Percentiles rank a stretch among this genome's conserved stretches.
phyloP scores from a whole-genome alignment of 1,140 invertebrate genomes.

The Pseudomyrmex pallidus region DNA sequence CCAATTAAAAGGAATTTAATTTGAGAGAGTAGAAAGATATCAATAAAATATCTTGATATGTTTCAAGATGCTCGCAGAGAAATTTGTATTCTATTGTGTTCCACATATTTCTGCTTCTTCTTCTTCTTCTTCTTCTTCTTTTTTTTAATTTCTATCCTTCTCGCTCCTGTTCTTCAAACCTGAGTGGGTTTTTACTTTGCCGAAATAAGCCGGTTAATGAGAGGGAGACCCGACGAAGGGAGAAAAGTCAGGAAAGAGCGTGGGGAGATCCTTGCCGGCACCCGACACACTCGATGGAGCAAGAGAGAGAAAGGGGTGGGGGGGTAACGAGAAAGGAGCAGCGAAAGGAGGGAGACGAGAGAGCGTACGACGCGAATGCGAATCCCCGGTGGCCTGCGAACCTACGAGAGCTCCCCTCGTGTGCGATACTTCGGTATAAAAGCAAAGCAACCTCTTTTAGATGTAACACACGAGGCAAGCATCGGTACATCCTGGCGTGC shows the following conservation, averaged over 20 bases:
- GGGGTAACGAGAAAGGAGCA: conserved; percentile 46
- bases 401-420: conserved; percentile 80
- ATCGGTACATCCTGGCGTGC: conserved; percentile 70
- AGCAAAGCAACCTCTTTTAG: conserved; percentile 85
- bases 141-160: not conserved
- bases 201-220: conserved; percentile 62
- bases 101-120: no score
- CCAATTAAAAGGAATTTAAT: not conserved
- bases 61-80: not conserved
- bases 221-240: conserved; percentile 66
- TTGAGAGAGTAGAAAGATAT: not conserved
- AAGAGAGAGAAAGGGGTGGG: conserved; percentile 54
- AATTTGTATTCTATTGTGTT: not conserved
- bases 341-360: conserved; percentile 44
- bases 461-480: conserved; percentile 82
- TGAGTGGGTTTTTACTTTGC: conserved; percentile 57
- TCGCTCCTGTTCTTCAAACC: not conserved
- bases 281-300: conserved; percentile 25
- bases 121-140: no score
- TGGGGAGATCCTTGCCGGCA: conserved; percentile 49
- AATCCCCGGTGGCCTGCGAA: conserved; percentile 74
- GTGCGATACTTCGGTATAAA: conserved; percentile 83
- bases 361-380: conserved; percentile 63
- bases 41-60: not conserved
- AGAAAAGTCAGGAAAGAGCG: conserved; percentile 53